Conservation (phyloP, 2,888 invertebrate genomes). For the Argynnis bischoffii region DNA sequence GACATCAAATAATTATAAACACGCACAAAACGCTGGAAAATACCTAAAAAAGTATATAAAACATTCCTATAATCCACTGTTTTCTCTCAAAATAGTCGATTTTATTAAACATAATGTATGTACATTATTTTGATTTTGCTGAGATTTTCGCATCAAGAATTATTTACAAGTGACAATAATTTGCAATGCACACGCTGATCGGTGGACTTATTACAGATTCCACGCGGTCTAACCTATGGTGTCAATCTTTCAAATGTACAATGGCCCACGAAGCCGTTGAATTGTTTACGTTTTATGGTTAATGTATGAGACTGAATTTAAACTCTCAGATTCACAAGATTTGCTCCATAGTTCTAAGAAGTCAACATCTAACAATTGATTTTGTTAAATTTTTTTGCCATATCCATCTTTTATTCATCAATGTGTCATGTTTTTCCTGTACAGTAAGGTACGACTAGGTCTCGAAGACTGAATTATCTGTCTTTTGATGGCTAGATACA, state of each 20-base stretch:
- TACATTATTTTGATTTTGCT: not conserved
- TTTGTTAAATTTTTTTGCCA: conserved; percentile 12
- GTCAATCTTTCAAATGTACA: conserved; percentile 27
- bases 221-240: conserved; percentile 15
- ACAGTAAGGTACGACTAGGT: conserved; percentile 29
- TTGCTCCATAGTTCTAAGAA: not conserved
- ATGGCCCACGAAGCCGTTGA: conserved; percentile 18
- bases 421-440: conserved; percentile 32
- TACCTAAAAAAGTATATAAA: too few relatives aligned
- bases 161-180: conserved; percentile 16
- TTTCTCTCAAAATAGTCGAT: too few relatives aligned
- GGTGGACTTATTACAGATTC: not conserved
- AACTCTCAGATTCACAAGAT: conserved; percentile 4
- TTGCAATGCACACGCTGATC: not conserved
- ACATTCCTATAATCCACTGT: too few relatives aligned
- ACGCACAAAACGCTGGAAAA: too few relatives aligned
- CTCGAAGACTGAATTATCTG: conserved; percentile 6
- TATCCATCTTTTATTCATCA: conserved; percentile 33
- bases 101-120: too few relatives aligned
- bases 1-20: too few relatives aligned
- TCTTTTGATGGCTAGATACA: conserved; percentile 8
- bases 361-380: conserved; percentile 18
- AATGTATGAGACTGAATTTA: conserved; percentile 36
- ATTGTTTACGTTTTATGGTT: conserved; percentile 31
- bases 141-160: not conserved